Conservation (phyloP, 37 sponge, comb jelly and placozoan species). For the Cliona cf. orientalis region DNA sequence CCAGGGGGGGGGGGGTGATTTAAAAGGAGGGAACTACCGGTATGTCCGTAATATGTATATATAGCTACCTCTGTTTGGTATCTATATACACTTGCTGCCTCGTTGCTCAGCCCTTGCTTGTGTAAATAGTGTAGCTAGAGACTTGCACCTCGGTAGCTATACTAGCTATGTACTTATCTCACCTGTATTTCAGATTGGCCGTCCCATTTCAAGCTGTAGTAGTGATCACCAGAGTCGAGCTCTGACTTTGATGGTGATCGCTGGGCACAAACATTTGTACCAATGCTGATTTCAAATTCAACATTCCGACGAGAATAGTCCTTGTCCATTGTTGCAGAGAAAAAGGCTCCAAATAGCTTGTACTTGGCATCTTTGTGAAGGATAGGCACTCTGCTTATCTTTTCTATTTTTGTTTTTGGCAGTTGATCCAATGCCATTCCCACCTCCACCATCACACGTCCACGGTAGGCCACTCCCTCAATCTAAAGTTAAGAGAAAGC, state of each 20-base stretch:
- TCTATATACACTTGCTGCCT: too few species aligned
- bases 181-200: conserved; percentile 40
- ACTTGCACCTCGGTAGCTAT: too few species aligned
- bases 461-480: conserved; percentile 73
- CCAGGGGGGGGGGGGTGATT: too few species aligned
- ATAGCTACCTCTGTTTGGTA: too few species aligned
- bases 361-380: conserved; percentile 54
- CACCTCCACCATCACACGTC: conserved; percentile 58
- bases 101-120: too few species aligned
- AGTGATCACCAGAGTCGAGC: too few species aligned
- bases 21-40: too few species aligned
- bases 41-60: too few species aligned
- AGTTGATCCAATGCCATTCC: neutral
- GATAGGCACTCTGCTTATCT: neutral
- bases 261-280: too few species aligned
- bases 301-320: conserved; percentile 46
- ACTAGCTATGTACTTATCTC: too few species aligned
- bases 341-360: conserved; percentile 55
- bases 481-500: conserved; percentile 21
- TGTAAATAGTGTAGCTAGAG: too few species aligned
- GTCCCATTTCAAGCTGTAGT: conserved; percentile 82
- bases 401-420: neutral
- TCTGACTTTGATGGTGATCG: too few species aligned
- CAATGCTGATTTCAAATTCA: conserved; percentile 82
- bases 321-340: conserved; percentile 57